These are phyloP conservation scores for Keiferia lycopersicella DNA, from an alignment of 2,888 invertebrate genomes.

Conservation along the genomic window DNA sequence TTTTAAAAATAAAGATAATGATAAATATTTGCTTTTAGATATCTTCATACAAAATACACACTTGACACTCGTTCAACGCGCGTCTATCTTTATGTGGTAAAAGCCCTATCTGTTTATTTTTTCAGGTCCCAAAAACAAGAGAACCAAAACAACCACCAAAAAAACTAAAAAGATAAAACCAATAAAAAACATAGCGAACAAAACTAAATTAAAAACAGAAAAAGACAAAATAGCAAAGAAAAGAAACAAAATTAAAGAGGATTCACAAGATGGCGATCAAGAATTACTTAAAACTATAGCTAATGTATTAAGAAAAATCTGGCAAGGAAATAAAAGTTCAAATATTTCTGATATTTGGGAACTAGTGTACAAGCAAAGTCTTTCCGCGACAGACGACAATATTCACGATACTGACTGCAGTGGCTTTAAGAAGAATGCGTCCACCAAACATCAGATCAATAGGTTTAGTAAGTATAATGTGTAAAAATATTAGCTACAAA, in stretches of 20 bases:
- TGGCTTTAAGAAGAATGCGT: not conserved
- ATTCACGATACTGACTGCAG: not conserved
- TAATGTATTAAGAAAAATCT: conserved; percentile 1
- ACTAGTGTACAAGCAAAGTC: conserved; percentile 4
- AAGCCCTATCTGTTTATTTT: no score
- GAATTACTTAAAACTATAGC: conserved; percentile 7
- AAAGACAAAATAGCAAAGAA: not conserved
- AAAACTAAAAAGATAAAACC: conserved; percentile 1
- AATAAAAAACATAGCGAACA: conserved; percentile 2
- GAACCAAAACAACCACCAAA: not conserved
- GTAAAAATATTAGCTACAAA: not conserved
- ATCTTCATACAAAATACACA: no score
- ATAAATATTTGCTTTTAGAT: not conserved
- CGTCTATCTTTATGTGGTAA: no score
- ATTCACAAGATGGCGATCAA: not conserved
- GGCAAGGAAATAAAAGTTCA: conserved; percentile 11
- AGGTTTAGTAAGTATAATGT: not conserved
- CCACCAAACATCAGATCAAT: conserved; percentile 7
- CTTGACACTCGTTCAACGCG: no score
- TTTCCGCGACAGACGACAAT: not conserved
- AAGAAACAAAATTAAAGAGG: not conserved
- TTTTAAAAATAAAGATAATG: no score
- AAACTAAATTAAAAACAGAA: conserved; percentile 5
- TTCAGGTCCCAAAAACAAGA: not conserved
- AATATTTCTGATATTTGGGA: conserved; percentile 12